Evolutionary conservation across 2,888 invertebrate genomes (phyloP).

Genomic region (Diarsia rubi): DNA sequence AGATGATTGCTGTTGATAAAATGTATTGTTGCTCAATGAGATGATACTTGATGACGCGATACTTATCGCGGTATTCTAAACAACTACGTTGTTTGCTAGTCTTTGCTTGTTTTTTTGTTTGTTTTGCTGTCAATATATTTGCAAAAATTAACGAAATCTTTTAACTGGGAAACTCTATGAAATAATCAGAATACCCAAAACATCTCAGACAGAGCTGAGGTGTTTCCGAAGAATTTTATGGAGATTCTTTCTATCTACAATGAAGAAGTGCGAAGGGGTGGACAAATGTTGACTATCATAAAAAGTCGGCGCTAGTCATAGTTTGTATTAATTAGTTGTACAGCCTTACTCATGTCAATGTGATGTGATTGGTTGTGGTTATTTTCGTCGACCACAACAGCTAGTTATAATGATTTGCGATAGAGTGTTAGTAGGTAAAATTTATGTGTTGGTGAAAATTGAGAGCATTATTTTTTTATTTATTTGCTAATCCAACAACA

Average conservation of each 20-base stretch:
- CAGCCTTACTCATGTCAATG: background rate
- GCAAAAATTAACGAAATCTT: background rate
- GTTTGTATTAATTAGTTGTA: background rate
- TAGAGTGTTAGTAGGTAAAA: background rate
- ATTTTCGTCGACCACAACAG: background rate
- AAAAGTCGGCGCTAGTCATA: background rate
- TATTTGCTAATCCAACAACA: too few relatives aligned
- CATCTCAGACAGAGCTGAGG: background rate
- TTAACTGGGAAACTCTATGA: background rate
- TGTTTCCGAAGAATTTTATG: background rate
- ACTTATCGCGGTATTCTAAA: background rate
- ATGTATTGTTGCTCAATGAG: conserved; percentile 22
- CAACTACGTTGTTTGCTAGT: background rate
- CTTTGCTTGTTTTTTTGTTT: background rate
- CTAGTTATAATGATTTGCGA: background rate
- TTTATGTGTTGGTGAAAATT: background rate
- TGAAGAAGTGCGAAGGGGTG: background rate
- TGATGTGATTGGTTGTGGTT: background rate
- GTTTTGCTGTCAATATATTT: too few relatives aligned
- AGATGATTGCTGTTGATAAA: conserved; percentile 26
- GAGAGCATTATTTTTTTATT: too few relatives aligned
- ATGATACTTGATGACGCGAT: background rate
- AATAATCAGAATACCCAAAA: background rate
- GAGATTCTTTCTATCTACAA: background rate
- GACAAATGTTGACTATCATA: background rate